Evolutionary conservation across 2,113 vertebrate genomes (phyloP).

Genomic region (Nicator chloris): DNA sequence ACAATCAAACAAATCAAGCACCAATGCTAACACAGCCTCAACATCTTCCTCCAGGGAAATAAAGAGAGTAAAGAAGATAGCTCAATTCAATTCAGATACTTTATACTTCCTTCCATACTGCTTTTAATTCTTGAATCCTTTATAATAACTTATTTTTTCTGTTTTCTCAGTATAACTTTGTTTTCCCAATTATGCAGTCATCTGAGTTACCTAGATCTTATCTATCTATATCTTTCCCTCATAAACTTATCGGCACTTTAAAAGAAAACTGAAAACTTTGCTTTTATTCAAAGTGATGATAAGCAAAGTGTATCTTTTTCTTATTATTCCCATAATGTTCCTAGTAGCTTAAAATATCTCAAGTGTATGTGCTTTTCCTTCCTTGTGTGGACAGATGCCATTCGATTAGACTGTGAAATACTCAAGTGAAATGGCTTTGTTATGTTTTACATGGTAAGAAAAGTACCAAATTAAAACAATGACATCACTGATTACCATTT

Average conservation of each 20-base stretch:
- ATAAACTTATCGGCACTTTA: neutral
- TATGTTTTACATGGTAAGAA: neutral
- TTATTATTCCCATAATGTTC: neutral
- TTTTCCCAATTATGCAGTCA: neutral
- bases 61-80: neutral
- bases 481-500: neutral
- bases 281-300: neutral
- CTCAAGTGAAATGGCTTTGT: neutral
- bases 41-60: neutral
- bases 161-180: neutral
- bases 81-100: neutral
- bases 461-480: neutral
- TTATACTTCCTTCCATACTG: neutral
- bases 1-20: neutral
- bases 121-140: neutral
- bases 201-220: neutral
- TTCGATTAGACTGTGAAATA: neutral
- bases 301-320: neutral
- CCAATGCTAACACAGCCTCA: rapidly evolving
- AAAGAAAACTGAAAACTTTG: neutral
- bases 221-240: neutral
- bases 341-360: neutral
- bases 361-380: neutral
- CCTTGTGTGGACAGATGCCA: neutral
- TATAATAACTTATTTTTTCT: neutral